phyloP scores from a whole-genome alignment of 2,888 invertebrate species.

The Syrphus vitripennis region DNA sequence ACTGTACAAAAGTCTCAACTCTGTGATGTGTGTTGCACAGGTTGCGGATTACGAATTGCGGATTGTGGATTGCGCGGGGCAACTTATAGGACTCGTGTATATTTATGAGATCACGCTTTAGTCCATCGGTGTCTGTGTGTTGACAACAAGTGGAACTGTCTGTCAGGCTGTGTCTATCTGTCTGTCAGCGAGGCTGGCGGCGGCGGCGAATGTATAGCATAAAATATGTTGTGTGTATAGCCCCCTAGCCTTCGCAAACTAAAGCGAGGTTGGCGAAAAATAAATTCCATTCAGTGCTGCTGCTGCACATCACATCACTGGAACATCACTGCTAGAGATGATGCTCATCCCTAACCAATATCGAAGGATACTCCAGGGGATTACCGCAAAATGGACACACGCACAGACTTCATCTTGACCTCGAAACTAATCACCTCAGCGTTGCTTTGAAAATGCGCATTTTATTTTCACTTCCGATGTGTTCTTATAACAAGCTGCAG shows the following conservation, averaged over 20 bases:
- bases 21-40: background rate
- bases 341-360: background rate
- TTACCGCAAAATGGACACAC: conserved; percentile 19
- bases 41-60: background rate
- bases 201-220: conserved; percentile 49
- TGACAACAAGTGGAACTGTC: conserved; percentile 72
- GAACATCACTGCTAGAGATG: background rate
- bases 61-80: conserved; percentile 4
- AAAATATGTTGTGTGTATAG: conserved; percentile 49
- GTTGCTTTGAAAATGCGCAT: conserved; percentile 62
- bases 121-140: conserved; percentile 67
- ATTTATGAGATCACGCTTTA: conserved; percentile 72
- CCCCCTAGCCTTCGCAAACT: conserved; percentile 41
- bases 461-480: conserved; percentile 65
- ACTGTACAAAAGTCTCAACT: conserved; percentile 22
- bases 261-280: conserved; percentile 54
- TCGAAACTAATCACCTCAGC: conserved; percentile 61
- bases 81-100: conserved; percentile 63
- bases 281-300: conserved; percentile 57
- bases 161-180: conserved; percentile 69
- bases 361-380: conserved; percentile 61
- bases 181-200: conserved; percentile 56
- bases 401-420: conserved; percentile 47
- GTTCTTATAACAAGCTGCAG: background rate
- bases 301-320: background rate